A percentile compares a stretch with the other conserved stretches of the same genome.
phyloP scores from a whole-genome alignment of 2,888 invertebrate genomes.

The Tubulanus polymorphus region DNA sequence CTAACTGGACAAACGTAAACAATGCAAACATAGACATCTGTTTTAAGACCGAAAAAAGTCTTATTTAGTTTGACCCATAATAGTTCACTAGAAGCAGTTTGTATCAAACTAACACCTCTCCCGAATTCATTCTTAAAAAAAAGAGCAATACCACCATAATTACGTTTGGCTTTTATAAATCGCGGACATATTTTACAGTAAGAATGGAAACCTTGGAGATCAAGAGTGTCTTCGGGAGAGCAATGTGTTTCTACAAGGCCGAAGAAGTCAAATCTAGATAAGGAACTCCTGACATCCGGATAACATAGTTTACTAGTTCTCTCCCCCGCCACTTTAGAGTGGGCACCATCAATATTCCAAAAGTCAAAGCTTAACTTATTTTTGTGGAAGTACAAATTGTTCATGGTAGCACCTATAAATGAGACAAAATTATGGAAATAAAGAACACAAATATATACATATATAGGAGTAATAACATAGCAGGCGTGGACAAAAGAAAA shows the following conservation, averaged over 20 bases:
- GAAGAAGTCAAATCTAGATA: not conserved
- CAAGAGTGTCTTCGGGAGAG: not conserved
- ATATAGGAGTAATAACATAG: too few species aligned
- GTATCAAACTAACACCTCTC: not conserved
- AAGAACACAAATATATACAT: too few species aligned
- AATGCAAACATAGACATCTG: not conserved
- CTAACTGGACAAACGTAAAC: not conserved
- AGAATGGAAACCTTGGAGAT: not conserved
- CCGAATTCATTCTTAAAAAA: not conserved
- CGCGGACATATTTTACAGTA: not conserved
- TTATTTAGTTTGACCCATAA: not conserved
- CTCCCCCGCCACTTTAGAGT: too few species aligned
- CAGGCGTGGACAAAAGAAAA: too few species aligned
- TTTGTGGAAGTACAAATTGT: too few species aligned
- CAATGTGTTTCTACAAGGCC: not conserved
- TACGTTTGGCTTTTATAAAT: not conserved
- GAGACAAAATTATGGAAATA: too few species aligned
- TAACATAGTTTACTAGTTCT: not conserved
- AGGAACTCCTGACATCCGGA: not conserved
- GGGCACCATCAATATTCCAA: too few species aligned
- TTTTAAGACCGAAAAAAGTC: not conserved
- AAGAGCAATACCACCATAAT: conserved; percentile 1
- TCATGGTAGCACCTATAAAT: too few species aligned
- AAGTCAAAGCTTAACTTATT: too few species aligned
- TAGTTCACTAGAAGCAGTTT: not conserved